Base-by-base conservation (phyloP, 64 coral and sea anemone species). In the Stichodactyla mertensii region DNA sequence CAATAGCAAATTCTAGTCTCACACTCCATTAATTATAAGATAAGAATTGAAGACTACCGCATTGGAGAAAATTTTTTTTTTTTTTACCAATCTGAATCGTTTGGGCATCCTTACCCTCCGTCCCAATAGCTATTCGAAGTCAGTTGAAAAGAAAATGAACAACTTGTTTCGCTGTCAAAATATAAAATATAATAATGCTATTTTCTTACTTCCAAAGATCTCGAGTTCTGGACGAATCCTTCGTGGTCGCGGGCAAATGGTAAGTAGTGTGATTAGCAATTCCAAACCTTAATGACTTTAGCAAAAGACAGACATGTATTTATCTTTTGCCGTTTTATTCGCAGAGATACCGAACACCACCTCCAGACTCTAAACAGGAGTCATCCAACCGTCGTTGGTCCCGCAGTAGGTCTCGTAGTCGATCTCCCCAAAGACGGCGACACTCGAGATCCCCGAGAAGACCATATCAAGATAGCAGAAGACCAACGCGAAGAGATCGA, bases 321-420 rank as follows among this genome's bases (percentile, higher is more conserved):
- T 61, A 85, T 54, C 53, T 9, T 77, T 87, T 64, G 16, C 64
- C 15, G 10, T 31, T 77, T 52, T 87, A 74, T 74, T 82, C 64
- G 16, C 67, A 91, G 89, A 69, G 89, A 55, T 91, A 91, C 45
- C 82, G 89, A 20, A 91, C 89, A 12, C 89, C 89, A 52, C 89
- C 89, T 11, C 89, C 89, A 9, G 80, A 61, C 59, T 83, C 57
- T 82, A 52, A 54, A 74, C 20, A 55, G 51, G 36, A 22, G 54
- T 52, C 78, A 16, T 7, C 54, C 60, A 28, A 26, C 16, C 83
- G 55, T 16, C 53, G 83, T 85, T 20, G 53, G 24, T 51, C 55
- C 14, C 83, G 56, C 60, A 85, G 83, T 36, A 22, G 60, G 27
- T 85, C 83, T 64, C 83, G 83, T 18, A 85, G 83, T 31, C 55